These are phyloP conservation scores for Streptopelia turtur DNA, from an alignment of 2,797 vertebrate species.

Conservation along the genomic window DNA sequence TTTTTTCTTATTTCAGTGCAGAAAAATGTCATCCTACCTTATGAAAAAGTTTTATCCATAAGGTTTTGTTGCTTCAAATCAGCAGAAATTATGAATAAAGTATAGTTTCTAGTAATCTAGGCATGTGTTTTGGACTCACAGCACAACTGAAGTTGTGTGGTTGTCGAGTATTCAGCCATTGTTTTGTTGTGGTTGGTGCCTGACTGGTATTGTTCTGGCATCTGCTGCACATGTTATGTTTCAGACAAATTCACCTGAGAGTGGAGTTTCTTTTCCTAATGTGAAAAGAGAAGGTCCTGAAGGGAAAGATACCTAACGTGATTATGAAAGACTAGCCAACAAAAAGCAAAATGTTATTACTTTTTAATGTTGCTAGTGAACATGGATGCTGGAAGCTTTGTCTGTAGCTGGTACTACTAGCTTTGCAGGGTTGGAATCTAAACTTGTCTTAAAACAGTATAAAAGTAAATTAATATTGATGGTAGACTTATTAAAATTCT, in stretches of 20 bases:
- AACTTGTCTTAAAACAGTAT: neutral
- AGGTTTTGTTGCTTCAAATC: neutral
- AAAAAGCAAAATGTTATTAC: neutral
- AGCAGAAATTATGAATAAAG: neutral
- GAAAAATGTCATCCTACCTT: neutral
- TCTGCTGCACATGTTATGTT: neutral
- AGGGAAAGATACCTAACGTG: neutral
- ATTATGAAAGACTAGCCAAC: neutral
- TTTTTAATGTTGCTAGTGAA: neutral
- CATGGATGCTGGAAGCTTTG: neutral
- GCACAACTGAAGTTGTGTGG: neutral
- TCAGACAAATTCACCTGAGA: neutral
- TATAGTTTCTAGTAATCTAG: neutral
- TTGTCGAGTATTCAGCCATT: neutral
- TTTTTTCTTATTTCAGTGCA: neutral
- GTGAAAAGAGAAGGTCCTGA: neutral
- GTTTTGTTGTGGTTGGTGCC: neutral
- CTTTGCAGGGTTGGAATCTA: neutral
- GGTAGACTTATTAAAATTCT: neutral
- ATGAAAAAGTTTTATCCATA: neutral
- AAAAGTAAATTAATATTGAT: neutral
- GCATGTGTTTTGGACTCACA: neutral
- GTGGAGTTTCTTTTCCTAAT: neutral
- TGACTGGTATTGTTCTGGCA: neutral
- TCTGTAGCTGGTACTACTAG: neutral